phyloP scores from a whole-genome alignment of 2,888 invertebrate species.

The Eupelmus urozonus region DNA sequence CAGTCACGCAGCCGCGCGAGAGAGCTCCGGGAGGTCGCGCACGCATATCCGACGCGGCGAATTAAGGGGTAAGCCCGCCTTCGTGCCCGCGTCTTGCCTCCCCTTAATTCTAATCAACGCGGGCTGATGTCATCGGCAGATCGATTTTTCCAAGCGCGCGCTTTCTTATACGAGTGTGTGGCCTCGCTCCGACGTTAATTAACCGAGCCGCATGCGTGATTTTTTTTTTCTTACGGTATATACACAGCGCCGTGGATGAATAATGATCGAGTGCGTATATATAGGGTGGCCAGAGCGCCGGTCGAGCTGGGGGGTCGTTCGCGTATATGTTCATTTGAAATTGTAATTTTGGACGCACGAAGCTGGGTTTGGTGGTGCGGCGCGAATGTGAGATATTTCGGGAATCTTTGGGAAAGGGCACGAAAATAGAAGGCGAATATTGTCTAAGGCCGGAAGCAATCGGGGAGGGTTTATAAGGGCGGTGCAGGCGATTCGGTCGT shows the following conservation, averaged over 20 bases:
- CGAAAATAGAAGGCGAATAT: constrained; percentile 13
- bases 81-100: constrained; percentile 57
- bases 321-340: constrained; percentile 31
- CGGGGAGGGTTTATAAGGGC: too few relatives aligned
- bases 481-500: too few relatives aligned
- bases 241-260: constrained; percentile 40
- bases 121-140: constrained; percentile 62
- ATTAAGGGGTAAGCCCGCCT: constrained; percentile 62
- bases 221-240: constrained; percentile 22
- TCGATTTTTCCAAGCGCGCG: constrained; percentile 27
- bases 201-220: constrained; percentile 34
- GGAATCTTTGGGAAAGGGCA: background rate
- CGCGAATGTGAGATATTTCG: background rate
- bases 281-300: background rate
- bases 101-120: constrained; percentile 65
- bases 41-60: constrained; percentile 61
- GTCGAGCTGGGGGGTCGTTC: background rate
- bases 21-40: constrained; percentile 56
- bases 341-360: constrained; percentile 36
- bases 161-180: background rate
- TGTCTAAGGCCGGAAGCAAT: background rate
- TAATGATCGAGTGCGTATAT: constrained; percentile 21
- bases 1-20: constrained; percentile 64
- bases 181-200: constrained; percentile 14
- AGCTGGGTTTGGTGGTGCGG: background rate